Percentiles rank a stretch among this genome's conserved stretches.
phyloP scores from a whole-genome alignment of 2,113 vertebrate species.

The Hippocampus zosterae region DNA sequence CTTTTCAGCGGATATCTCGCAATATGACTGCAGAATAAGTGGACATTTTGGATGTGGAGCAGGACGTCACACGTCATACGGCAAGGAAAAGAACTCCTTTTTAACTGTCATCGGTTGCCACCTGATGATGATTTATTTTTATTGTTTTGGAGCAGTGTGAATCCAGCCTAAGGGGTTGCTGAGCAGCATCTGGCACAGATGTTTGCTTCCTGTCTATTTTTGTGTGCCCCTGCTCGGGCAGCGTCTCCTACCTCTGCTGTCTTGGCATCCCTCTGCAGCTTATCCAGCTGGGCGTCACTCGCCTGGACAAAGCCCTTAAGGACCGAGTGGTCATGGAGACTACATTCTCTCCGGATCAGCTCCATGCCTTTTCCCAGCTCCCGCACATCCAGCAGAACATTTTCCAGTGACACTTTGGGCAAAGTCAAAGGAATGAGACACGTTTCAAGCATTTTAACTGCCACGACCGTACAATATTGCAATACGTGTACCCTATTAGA shows the following conservation, averaged over 20 bases:
- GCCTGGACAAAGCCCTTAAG: constrained; percentile 83
- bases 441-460: neutral
- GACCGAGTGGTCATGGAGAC: constrained; percentile 83
- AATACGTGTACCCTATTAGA: neutral
- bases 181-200: constrained; percentile 9
- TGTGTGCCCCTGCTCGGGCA: neutral
- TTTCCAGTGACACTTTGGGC: constrained; percentile 88
- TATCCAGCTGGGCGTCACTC: constrained; percentile 85
- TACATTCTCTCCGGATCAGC: constrained; percentile 85
- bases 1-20: too few relatives aligned
- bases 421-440: neutral
- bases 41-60: neutral
- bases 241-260: constrained; percentile 79
- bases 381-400: constrained; percentile 89
- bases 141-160: neutral
- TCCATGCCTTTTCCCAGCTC: constrained; percentile 96
- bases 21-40: too few relatives aligned
- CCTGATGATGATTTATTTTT: neutral
- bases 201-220: constrained; percentile 18
- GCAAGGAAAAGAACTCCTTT: neutral
- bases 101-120: too few relatives aligned
- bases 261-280: constrained; percentile 87
- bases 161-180: constrained; percentile 4
- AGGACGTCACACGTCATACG: neutral
- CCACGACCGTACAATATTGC: neutral